Percentiles rank a stretch among this genome's conserved stretches.
Evolutionary conservation across 2,888 invertebrate species (phyloP).

Genomic region (Diadegma fenestrale): DNA sequence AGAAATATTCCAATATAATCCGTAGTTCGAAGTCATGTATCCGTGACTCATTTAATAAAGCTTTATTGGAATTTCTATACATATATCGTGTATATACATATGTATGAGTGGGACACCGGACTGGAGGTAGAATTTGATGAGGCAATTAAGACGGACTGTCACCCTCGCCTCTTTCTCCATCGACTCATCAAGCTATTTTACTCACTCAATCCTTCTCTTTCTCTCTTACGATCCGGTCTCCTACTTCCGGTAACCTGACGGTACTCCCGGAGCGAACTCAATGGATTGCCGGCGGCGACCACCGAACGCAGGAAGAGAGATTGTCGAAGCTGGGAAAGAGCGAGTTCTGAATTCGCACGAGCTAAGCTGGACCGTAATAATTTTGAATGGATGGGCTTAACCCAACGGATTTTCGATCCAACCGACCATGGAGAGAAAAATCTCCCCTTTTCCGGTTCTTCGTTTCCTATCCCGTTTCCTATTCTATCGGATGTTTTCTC

Average conservation of each 20-base stretch:
- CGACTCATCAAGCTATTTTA: constrained; percentile 34
- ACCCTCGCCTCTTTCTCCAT: constrained; percentile 69
- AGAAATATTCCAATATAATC: constrained; percentile 53
- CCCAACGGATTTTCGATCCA: constrained; percentile 63
- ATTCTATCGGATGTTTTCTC: constrained; percentile 6
- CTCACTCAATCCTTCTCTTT: constrained; percentile 8
- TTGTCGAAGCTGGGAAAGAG: constrained; percentile 34
- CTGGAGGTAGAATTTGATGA: constrained; percentile 67
- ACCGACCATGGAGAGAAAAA: constrained; percentile 51
- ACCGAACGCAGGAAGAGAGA: constrained; percentile 46
- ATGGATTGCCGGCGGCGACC: constrained; percentile 49
- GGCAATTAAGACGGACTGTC: constrained; percentile 74
- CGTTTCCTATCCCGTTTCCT: constrained; percentile 41
- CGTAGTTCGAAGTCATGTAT: constrained; percentile 34
- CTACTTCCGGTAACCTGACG: constrained; percentile 31
- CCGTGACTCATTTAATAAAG: constrained; percentile 37
- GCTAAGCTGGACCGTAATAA: constrained; percentile 75
- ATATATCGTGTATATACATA: neutral
- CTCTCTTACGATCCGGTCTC: constrained; percentile 2
- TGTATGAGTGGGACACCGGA: constrained; percentile 1
- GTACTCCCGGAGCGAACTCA: constrained; percentile 43
- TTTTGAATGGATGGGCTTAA: constrained; percentile 75
- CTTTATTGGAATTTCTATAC: constrained; percentile 18
- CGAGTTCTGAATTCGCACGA: constrained; percentile 63
- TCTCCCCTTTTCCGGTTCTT: constrained; percentile 50